Base-by-base conservation (phyloP, 2,113 vertebrate genomes). In the Sceloporus undulatus region DNA sequence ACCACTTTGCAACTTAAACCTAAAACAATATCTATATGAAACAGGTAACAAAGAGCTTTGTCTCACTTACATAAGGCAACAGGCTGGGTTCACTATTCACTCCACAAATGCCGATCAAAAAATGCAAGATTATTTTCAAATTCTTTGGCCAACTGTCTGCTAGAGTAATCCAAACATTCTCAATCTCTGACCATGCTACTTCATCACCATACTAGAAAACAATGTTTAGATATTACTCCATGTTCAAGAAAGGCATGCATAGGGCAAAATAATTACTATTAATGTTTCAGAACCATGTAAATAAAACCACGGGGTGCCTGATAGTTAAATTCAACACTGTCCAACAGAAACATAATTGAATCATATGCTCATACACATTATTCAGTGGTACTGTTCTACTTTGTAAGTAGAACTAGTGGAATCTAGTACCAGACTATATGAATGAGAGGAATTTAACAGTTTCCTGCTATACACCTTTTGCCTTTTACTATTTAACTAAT, bases 81-180 rank as follows among this genome's bases (percentile, higher is more conserved):
- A 99, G 99, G 97, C 98, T 99, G 89, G 99, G 99, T 87, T 99
- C 99, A 74, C 99, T 99, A 94, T 97, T 98, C 93, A 99, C 99
- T 92, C 99, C 99, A 48, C 98, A 99, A 94, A 99, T 99, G 95
- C 98, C 98, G 97, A 99, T 99, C 94, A 99, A 95, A 96, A 99
- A 99, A 95, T 99, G 98, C 93, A 99, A 96, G 93, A 99, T 99
- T 94, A 99, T 99, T 95, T 98, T 99, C 94, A 99, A 97, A 96
- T 99, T 99, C 95, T 99, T 99, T 10, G 98, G 98, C 99, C 99
- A 99, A 93, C 99, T 98, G 91, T 99, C 99, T 87, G 99, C 99
- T 90, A 99, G 96, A 2, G 99, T 99, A 89, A 98, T 99, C 99
- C 99, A 99, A 21, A 99, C 99, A 1, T 98, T 99, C 96, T 99